Evolutionary conservation across 2,888 invertebrate genomes (phyloP), one percentile per base, ranked within the genome.

Genomic region (Agapostemon virescens): DNA sequence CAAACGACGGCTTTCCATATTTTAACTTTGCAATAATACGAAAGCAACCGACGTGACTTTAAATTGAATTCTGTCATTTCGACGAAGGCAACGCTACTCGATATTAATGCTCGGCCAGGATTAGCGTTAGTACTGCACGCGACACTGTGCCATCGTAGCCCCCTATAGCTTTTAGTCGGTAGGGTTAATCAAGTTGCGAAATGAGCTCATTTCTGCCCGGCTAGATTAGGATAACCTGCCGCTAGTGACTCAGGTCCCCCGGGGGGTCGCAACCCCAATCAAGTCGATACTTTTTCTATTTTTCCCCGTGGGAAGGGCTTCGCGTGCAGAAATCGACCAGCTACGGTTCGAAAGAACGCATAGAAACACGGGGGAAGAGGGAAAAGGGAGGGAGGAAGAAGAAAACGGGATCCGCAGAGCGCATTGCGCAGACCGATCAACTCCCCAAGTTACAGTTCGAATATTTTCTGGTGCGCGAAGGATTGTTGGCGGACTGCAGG

Each of bases 381-480:
- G n/a, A n/a, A n/a, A n/a, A n/a, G n/a, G n/a, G n/a, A n/a, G n/a
- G n/a, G n/a, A n/a, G n/a, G n/a, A n/a, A n/a, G n/a, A n/a, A n/a
- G n/a, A 49, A 20, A 49, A 49, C 15, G 36, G n/a, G 26, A 26
- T 30, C 9, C 45, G 49, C 45, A 69, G 23, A 40, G 49, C 81
- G 70, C 74, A 49, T 17, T 61, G 66, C 63, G 74, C 36, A 69
- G 55, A 36, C 33, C 74, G 78, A 73, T 73, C 68, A 69, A 55
- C 55, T 64, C 15, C 63, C 49, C 42, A 20, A 66, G 49, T 69
- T 74, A 77, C 69, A 64, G 73, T 77, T 76, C 73, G 63, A 73
- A 80, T 77, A 73, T 84, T 84, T 84, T 72, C 67, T 63, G 55
- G 74, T 61, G 61, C 73, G 63, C 58, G 66, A 55, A 66, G 70